Base-by-base conservation (phyloP, 2,888 invertebrate genomes). In the Sepiola atlantica region DNA sequence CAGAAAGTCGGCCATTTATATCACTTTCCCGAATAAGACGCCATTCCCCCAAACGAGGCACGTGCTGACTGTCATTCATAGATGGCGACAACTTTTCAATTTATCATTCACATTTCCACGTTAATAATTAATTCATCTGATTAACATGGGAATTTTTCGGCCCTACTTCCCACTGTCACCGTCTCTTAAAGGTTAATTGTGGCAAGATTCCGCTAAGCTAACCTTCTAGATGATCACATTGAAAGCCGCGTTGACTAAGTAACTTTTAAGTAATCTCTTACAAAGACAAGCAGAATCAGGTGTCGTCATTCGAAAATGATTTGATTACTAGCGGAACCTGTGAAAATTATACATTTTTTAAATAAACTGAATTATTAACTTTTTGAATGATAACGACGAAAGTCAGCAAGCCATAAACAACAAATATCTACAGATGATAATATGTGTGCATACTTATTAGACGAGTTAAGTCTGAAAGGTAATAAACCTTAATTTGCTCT, bases 41-140 rank as follows among this genome's bases (percentile, higher is more conserved):
- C n/a, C 1, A 3, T 24, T 14, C n/a, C 77, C 18, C n/a, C 0
- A 1, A 28, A 10, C 10, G 14, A n/a, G 0, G 14, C n/a, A 16
- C 1, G 32, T 45, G 45, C 45, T 45, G 28, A 28, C 24, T 61
- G 10, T 28, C 61, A 61, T 61, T 61, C 28, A 61, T 4, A n/a
- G 1, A 2, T 77, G n/a, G n/a, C 4, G 0, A 14, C n/a, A n/a
- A n/a, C 32, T n/a, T 77, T n/a, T n/a, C 2, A n/a, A 77, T n/a
- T 77, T 21, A n/a, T n/a, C n/a, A 16, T n/a, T n/a, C 32, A 4
- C 10, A 77, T 18, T 14, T 77, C n/a, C 77, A n/a, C 77, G 32
- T 77, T 77, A 16, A 77, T 77, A 16, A 77, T 77, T 77, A n/a
- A 77, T 77, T n/a, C 77, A 32, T 77, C 32, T 14, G 77, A 77